phyloP scores from a whole-genome alignment of 1,140 invertebrate genomes.

The Neotoxoptera formosana region DNA sequence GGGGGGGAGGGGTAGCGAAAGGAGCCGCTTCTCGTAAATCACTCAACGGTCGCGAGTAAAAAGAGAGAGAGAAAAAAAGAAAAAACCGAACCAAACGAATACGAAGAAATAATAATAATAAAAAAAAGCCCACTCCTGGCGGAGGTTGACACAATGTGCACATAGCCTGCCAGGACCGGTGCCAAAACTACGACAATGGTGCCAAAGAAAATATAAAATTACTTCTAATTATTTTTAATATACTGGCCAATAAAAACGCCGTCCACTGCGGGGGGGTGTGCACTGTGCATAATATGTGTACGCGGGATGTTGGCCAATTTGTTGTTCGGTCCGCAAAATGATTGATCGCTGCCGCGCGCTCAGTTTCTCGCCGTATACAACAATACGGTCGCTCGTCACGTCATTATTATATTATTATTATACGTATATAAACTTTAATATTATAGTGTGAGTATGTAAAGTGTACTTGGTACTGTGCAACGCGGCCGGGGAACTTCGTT shows the following conservation, averaged over 20 bases:
- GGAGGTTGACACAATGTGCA: constrained; percentile 37
- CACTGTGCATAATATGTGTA: background rate
- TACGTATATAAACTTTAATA: too few relatives aligned
- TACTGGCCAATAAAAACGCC: constrained; percentile 51
- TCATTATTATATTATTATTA: background rate
- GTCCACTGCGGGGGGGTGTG: background rate
- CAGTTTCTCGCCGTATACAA: background rate
- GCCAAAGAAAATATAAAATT: constrained; percentile 57
- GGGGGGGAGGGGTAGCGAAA: background rate
- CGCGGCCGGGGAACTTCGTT: too few relatives aligned
- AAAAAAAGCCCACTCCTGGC: background rate
- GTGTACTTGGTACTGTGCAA: too few relatives aligned
- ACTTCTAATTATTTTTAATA: constrained; percentile 54
- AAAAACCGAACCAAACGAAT: background rate
- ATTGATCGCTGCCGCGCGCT: constrained; percentile 22
- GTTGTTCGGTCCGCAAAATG: constrained; percentile 47
- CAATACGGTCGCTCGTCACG: background rate
- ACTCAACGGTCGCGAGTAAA: background rate
- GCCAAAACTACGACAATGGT: constrained; percentile 50
- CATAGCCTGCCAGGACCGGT: background rate
- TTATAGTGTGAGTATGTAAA: background rate
- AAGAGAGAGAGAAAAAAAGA: background rate
- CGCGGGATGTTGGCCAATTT: constrained; percentile 44
- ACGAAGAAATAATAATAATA: constrained; percentile 26
- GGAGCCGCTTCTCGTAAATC: constrained; percentile 25